A percentile compares a stretch with the other conserved stretches of the same genome.
Evolutionary conservation across 2,888 invertebrate species (phyloP).

Genomic region (Cremastinae sp.): DNA sequence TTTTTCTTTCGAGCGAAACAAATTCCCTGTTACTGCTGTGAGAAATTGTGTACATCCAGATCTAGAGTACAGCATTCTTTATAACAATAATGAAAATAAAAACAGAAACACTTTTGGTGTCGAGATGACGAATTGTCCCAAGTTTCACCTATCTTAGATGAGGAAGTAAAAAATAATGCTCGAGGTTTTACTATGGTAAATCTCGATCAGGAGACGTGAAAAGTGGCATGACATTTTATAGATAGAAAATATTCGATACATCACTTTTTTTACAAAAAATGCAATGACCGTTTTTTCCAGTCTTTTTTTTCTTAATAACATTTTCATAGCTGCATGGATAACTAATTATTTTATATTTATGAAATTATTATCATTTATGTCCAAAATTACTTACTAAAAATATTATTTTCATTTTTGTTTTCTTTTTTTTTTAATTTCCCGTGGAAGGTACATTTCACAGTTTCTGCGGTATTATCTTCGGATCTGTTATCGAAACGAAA

Average conservation of each 20-base stretch:
- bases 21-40: background rate
- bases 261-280: background rate
- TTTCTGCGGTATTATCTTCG: slow-evolving; percentile 75
- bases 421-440: slow-evolving; percentile 46
- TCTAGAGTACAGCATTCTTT: no score
- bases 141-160: slow-evolving; percentile 55
- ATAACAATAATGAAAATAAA: background rate
- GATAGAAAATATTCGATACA: background rate
- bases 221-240: slow-evolving; percentile 58
- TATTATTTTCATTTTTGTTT: slow-evolving; percentile 63
- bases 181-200: slow-evolving; percentile 58
- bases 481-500: slow-evolving; percentile 73
- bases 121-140: slow-evolving; percentile 45
- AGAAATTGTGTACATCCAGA: no score
- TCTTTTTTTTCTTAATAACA: slow-evolving; percentile 43
- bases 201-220: slow-evolving; percentile 47
- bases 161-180: slow-evolving; percentile 52
- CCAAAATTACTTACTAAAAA: slow-evolving; percentile 62
- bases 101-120: slow-evolving; percentile 40
- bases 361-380: background rate
- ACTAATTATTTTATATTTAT: slow-evolving; percentile 58
- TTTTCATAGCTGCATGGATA: slow-evolving; percentile 73
- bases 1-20: slow-evolving; percentile 9
- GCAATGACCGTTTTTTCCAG: slow-evolving; percentile 25
- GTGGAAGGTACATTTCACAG: slow-evolving; percentile 77